These are phyloP conservation scores for Pediacus dermestoides DNA, from an alignment of 2,888 invertebrate species.

Conservation along the genomic window DNA sequence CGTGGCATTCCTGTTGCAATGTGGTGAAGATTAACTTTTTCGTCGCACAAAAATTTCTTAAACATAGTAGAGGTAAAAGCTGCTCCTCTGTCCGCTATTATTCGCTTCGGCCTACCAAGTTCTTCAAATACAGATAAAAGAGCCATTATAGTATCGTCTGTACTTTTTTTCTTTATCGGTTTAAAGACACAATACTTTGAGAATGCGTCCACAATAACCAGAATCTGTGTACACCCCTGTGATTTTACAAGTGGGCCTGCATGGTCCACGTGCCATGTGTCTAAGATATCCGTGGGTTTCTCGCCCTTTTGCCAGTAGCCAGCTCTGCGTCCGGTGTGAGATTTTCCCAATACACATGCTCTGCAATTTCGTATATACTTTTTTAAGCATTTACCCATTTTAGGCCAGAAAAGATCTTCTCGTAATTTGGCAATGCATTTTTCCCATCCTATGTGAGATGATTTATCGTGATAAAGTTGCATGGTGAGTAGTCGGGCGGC, in stretches of 20 bases:
- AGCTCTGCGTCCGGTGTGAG: constrained; percentile 16
- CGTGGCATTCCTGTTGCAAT: constrained; percentile 9
- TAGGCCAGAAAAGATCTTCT: constrained; percentile 16
- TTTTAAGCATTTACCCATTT: constrained; percentile 13
- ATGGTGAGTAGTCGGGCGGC: constrained; percentile 9
- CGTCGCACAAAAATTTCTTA: constrained; percentile 7
- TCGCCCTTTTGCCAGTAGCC: constrained; percentile 17
- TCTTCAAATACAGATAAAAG: constrained; percentile 9
- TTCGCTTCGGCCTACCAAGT: constrained; percentile 11
- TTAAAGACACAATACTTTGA: constrained; percentile 25
- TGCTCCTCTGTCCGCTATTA: constrained; percentile 12
- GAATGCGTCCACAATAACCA: constrained; percentile 29
- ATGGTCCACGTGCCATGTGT: constrained; percentile 34
- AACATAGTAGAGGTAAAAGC: constrained; percentile 10
- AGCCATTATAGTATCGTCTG: constrained; percentile 14
- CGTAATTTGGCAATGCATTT: constrained; percentile 24
- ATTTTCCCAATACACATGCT: constrained; percentile 29
- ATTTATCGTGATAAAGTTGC: constrained; percentile 26
- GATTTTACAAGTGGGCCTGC: constrained; percentile 32
- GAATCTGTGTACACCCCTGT: constrained; percentile 23
- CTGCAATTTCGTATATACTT: constrained; percentile 21
- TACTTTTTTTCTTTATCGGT: constrained; percentile 21
- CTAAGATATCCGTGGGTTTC: constrained; percentile 30
- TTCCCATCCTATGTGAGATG: constrained; percentile 32
- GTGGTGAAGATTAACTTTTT: constrained; percentile 6